Evolutionary conservation across 53 echinoderm and acorn worm genomes (phyloP), one percentile per base, ranked within the genome.

Genomic region (Paracentrotus lividus): DNA sequence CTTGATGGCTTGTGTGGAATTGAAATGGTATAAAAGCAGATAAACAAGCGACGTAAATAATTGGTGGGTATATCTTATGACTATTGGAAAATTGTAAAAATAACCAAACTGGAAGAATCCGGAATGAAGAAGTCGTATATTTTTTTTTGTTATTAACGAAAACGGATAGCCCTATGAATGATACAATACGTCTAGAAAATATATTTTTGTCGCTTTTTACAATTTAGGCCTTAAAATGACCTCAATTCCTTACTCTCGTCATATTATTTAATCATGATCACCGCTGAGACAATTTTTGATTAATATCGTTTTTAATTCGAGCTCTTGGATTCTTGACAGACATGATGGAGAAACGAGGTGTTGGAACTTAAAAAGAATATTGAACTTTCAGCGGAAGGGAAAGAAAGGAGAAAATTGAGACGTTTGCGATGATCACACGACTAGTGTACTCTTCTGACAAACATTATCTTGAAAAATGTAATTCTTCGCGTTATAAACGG

Each of bases 401-500:
- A 26, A 81, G 14, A 24, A 72, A 10, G 26, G 49, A n/a, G n/a
- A 24, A 67, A 67, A 31, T 67, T 9, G 32, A 32, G 47, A 45
- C 81, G 47, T 32, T 81, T 47, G 81, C 47, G 24, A 81, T 81
- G 24, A 81, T 81, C 44, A 45, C 81, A 26, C 81, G 44, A 72
- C 72, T 20, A 81, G 81, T 81, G 27, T 49, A 47, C 81, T n/a
- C 81, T 44, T 81, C 27, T n/a, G 47, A 27, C 81, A 81, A 81
- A 81, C 26, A 81, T 81, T 81, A 47, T 81, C 81, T 45, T 34
- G 44, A 40, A 72, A 81, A 44, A 47, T 47, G 24, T 12, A 81
- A 45, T 81, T 76, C 45, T 81, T 81, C 10, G 47, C 47, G 4
- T 7, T n/a, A 81, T 81, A 27, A 8, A 81, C n/a, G 81, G 26